A percentile compares a stretch with the other conserved stretches of the same genome.
phyloP scores from a whole-genome alignment of 1,140 invertebrate genomes.

The Macrobrachium rosenbergii region DNA sequence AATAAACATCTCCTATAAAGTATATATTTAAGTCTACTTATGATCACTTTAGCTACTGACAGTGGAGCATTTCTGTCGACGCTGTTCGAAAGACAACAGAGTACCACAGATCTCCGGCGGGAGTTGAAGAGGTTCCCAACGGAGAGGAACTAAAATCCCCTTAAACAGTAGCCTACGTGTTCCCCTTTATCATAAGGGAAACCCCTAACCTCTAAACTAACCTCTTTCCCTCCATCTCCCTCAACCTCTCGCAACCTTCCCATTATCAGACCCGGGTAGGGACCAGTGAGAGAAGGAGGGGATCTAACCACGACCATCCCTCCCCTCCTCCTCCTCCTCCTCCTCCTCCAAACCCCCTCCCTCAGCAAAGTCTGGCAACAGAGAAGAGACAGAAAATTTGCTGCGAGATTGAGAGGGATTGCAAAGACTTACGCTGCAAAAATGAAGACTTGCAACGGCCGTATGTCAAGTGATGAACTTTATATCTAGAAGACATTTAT shows the following conservation, averaged over 20 bases:
- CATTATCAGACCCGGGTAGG: no score
- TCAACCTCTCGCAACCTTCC: background rate
- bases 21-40: no score
- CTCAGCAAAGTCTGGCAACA: slow-evolving; percentile 15
- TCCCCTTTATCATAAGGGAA: background rate
- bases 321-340: background rate
- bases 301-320: background rate
- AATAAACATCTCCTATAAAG: no score
- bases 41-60: no score
- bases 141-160: background rate
- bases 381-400: slow-evolving; percentile 47
- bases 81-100: no score
- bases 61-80: no score
- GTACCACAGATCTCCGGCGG: no score
- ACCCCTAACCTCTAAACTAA: background rate
- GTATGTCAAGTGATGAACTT: slow-evolving; percentile 56
- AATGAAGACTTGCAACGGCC: slow-evolving; percentile 51
- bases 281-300: background rate
- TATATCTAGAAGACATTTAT: slow-evolving; percentile 52
- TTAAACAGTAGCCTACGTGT: background rate
- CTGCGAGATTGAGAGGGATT: slow-evolving; percentile 49
- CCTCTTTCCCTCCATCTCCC: slow-evolving; percentile 16
- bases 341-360: background rate
- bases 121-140: background rate
- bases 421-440: slow-evolving; percentile 49